Evolutionary conservation across 2,888 invertebrate species (phyloP).

Genomic region (Allygus modestus): DNA sequence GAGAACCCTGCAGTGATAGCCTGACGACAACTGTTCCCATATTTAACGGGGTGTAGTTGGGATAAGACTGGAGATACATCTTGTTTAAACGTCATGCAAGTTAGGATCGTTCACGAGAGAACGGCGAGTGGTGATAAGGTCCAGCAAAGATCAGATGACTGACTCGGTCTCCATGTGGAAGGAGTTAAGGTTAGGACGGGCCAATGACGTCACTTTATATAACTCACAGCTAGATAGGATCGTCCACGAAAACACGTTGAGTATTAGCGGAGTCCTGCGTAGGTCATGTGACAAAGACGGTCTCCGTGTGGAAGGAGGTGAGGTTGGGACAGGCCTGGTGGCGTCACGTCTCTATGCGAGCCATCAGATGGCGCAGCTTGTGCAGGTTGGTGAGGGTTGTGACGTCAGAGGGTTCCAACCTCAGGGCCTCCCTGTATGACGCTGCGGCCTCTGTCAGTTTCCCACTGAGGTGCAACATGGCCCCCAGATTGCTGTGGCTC

Average conservation of each 20-base stretch:
- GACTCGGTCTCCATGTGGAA: constrained; percentile 13
- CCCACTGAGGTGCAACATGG: constrained; percentile 95
- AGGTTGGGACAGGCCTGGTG: constrained; percentile 58
- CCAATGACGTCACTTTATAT: constrained; percentile 61
- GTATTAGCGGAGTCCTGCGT: background rate
- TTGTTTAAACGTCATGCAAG: too few species aligned
- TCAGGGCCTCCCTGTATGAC: constrained; percentile 91
- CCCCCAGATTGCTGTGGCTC: constrained; percentile 96
- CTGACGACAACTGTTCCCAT: too few species aligned
- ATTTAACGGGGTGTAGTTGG: too few species aligned
- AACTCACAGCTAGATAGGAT: background rate
- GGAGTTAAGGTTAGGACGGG: constrained; percentile 48
- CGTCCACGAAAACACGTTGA: background rate
- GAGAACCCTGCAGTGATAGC: too few species aligned
- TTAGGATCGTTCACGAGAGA: constrained; percentile 9
- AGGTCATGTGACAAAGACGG: constrained; percentile 21
- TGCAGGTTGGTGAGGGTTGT: constrained; percentile 94
- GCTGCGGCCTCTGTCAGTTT: constrained; percentile 92
- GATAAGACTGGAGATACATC: too few species aligned
- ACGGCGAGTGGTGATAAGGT: background rate
- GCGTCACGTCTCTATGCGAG: constrained; percentile 61
- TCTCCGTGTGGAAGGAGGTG: constrained; percentile 30
- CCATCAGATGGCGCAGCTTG: constrained; percentile 74
- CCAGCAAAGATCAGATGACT: background rate
- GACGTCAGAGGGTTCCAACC: constrained; percentile 91